Evolutionary conservation across 2,888 invertebrate genomes (phyloP).

Genomic region (Eupeodes latifasciatus): DNA sequence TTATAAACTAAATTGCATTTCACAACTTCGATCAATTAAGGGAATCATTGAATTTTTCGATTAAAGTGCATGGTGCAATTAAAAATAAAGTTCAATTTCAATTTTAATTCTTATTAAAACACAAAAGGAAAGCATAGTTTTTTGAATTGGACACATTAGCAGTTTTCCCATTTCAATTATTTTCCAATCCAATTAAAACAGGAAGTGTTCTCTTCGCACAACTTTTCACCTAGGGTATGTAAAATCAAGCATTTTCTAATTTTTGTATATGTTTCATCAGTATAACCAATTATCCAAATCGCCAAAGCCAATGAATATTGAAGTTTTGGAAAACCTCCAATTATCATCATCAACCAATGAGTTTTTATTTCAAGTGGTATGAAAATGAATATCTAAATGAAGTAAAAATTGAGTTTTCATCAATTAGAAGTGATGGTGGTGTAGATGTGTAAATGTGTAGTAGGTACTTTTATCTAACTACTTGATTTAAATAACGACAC

Average conservation of each 20-base stretch:
- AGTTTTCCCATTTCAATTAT: conserved; percentile 47
- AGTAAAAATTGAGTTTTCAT: conserved; percentile 48
- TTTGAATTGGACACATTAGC: conserved; percentile 56
- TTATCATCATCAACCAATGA: conserved; percentile 57
- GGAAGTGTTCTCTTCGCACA: conserved; percentile 25
- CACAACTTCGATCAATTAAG: too few species aligned
- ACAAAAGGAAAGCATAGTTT: conserved; percentile 28
- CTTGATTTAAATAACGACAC: not conserved
- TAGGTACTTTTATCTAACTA: not conserved
- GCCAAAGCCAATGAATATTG: conserved; percentile 43
- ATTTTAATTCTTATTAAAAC: conserved; percentile 8
- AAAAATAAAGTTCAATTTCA: conserved; percentile 42
- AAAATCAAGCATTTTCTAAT: not conserved
- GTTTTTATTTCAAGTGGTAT: conserved; percentile 21
- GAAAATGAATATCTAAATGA: conserved; percentile 18
- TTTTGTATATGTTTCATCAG: conserved; percentile 13
- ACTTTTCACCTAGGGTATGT: conserved; percentile 7
- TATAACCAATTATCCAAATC: conserved; percentile 61
- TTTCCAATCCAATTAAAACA: conserved; percentile 58
- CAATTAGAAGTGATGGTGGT: conserved; percentile 26
- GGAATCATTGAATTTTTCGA: too few species aligned
- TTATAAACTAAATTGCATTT: too few species aligned
- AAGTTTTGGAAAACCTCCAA: conserved; percentile 64
- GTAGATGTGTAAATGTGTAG: not conserved
- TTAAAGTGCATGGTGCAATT: conserved; percentile 43